These are phyloP conservation scores for Adelosebastes latens DNA, from an alignment of 2,797 vertebrate species.

Conservation along the genomic window DNA sequence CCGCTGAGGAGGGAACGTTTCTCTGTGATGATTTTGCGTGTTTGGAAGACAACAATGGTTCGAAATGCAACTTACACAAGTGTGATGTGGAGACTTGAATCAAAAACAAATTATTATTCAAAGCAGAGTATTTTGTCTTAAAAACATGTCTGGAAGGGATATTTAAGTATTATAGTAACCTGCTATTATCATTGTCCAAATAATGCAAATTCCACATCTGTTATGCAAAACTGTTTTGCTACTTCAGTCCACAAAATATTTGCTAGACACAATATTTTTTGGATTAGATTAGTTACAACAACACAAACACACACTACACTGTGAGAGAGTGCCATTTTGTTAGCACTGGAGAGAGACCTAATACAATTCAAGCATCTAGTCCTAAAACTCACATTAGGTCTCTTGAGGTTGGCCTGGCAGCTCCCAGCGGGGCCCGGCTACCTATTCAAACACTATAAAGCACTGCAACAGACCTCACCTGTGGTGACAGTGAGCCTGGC, in stretches of 20 bases:
- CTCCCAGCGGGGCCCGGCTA: not conserved
- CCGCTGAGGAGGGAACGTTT: not conserved
- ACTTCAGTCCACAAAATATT: not conserved
- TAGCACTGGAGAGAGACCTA: not conserved
- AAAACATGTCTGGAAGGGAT: not conserved
- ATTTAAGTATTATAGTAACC: not conserved
- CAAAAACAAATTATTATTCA: not conserved
- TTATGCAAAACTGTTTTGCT: not conserved
- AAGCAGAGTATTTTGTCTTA: not conserved
- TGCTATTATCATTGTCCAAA: not conserved
- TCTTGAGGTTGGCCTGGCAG: not conserved
- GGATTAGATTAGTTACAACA: not conserved
- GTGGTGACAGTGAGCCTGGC: conserved; percentile 86
- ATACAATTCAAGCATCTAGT: not conserved
- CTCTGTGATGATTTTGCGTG: not conserved
- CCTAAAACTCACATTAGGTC: conserved; percentile 6
- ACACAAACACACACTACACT: not conserved
- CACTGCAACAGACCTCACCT: conserved; percentile 70
- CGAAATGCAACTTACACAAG: not conserved
- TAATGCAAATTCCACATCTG: not conserved
- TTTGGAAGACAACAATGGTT: not conserved
- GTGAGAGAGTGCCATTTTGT: not conserved
- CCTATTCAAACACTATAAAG: conserved; percentile 22
- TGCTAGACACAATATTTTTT: not conserved
- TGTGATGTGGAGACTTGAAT: not conserved